A percentile compares a stretch with the other conserved stretches of the same genome.
phyloP scores from a whole-genome alignment of 2,113 vertebrate genomes.

The Entelurus aequoreus region DNA sequence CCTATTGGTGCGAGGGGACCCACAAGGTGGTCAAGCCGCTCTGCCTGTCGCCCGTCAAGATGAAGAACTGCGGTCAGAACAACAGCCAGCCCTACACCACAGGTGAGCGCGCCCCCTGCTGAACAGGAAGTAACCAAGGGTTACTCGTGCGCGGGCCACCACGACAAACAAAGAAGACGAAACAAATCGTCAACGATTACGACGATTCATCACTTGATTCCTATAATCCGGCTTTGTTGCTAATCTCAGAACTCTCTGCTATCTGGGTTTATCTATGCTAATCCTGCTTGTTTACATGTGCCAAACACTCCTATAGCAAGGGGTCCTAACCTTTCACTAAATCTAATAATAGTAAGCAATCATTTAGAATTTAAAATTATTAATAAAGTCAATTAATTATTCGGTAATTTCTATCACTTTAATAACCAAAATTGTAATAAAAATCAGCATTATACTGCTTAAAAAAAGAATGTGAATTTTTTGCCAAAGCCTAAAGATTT shows the following conservation, averaged over 20 bases:
- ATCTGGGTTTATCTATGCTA: constrained; percentile 36
- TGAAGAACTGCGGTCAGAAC: constrained; percentile 68
- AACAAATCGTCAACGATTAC: no score
- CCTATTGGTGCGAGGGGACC: constrained; percentile 75
- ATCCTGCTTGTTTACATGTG: constrained; percentile 40
- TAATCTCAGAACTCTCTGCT: constrained; percentile 50
- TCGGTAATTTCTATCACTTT: no score
- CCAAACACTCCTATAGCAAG: background rate
- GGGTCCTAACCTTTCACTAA: no score
- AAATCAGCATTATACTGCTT: no score
- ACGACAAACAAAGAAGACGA: no score
- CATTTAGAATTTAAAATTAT: no score
- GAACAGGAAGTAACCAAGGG: background rate
- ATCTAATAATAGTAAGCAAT: no score
- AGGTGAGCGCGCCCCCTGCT: constrained; percentile 58
- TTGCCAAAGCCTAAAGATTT: no score
- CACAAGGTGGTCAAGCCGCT: constrained; percentile 76
- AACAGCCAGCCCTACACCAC: constrained; percentile 72
- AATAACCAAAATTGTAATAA: no score
- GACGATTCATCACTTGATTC: constrained; percentile 6
- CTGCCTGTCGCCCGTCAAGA: constrained; percentile 72
- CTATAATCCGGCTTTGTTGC: constrained; percentile 56
- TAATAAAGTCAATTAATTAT: no score
- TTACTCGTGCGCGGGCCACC: no score
- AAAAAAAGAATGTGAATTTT: no score